Conservation (phyloP, 1,140 invertebrate species). For the Diabrotica undecimpunctata region DNA sequence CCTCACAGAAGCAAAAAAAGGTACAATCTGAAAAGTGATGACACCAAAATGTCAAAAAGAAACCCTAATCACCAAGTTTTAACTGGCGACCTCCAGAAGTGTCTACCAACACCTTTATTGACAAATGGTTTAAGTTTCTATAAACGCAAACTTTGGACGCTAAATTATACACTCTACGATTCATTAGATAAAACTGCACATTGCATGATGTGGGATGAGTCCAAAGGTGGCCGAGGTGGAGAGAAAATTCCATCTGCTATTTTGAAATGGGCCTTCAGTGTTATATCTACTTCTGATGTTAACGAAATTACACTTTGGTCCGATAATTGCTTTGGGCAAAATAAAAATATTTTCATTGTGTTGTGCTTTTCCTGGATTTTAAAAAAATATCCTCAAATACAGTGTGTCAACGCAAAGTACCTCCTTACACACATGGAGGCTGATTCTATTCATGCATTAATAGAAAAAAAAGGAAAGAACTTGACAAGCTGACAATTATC, state of each 20-base stretch:
- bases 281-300: conserved; percentile 1
- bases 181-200: background rate
- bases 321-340: conserved; percentile 7
- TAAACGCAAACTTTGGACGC: conserved; percentile 8
- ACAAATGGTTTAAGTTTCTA: conserved; percentile 8
- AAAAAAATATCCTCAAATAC: conserved; percentile 9
- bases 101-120: conserved; percentile 2
- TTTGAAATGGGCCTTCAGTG: conserved; percentile 6
- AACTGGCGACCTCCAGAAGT: conserved; percentile 5
- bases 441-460: conserved; percentile 1
- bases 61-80: conserved; percentile 1
- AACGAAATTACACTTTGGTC: conserved; percentile 7
- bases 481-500: conserved; percentile 4
- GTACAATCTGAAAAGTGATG: background rate
- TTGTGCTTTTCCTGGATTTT: conserved; percentile 7
- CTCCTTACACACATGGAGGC: conserved; percentile 8
- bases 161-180: conserved; percentile 9
- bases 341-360: conserved; percentile 9
- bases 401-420: conserved; percentile 2
- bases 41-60: conserved; percentile 4
- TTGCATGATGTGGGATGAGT: conserved; percentile 12
- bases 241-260: background rate
- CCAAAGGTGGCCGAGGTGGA: conserved; percentile 5
- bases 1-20: conserved; percentile 5
- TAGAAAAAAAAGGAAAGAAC: conserved; percentile 8